A percentile compares a stretch with the other conserved stretches of the same genome.
Evolutionary conservation across 2,888 invertebrate species (phyloP).

Genomic region (Stratiomys singularior): DNA sequence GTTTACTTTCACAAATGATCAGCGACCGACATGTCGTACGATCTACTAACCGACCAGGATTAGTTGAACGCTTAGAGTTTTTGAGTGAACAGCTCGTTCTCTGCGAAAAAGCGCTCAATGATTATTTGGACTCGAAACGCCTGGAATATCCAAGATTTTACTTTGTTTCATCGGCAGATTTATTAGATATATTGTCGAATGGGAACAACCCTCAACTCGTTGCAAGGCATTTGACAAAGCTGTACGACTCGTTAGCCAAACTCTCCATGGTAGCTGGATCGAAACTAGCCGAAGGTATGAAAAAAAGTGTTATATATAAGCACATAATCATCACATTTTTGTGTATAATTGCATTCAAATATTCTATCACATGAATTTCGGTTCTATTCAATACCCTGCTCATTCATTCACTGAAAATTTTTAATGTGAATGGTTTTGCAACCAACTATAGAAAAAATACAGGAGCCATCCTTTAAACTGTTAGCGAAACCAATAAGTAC

Average conservation of each 20-base stretch:
- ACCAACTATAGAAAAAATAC: no score
- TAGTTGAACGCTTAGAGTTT: constrained; percentile 80
- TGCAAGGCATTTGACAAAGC: constrained; percentile 84
- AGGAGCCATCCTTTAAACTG: no score
- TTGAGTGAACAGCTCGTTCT: constrained; percentile 77
- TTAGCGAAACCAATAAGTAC: no score
- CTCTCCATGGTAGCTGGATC: constrained; percentile 70
- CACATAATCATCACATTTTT: no score
- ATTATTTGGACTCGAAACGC: constrained; percentile 94
- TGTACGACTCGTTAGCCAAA: constrained; percentile 90
- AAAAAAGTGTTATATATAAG: no score
- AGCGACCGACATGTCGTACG: constrained; percentile 84
- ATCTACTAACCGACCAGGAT: constrained; percentile 81
- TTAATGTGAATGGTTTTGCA: no score
- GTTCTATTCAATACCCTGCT: neutral
- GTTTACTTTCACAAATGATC: constrained; percentile 70
- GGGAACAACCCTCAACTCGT: constrained; percentile 88
- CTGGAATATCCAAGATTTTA: constrained; percentile 95
- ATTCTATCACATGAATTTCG: no score
- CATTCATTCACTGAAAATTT: no score
- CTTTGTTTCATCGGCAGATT: constrained; percentile 93
- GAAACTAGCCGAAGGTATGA: constrained; percentile 80
- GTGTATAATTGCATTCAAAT: no score
- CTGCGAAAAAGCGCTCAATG: constrained; percentile 94
- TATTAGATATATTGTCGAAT: constrained; percentile 80